Evolutionary conservation across 2,113 vertebrate genomes (phyloP).

Genomic region (Lepus americanus): DNA sequence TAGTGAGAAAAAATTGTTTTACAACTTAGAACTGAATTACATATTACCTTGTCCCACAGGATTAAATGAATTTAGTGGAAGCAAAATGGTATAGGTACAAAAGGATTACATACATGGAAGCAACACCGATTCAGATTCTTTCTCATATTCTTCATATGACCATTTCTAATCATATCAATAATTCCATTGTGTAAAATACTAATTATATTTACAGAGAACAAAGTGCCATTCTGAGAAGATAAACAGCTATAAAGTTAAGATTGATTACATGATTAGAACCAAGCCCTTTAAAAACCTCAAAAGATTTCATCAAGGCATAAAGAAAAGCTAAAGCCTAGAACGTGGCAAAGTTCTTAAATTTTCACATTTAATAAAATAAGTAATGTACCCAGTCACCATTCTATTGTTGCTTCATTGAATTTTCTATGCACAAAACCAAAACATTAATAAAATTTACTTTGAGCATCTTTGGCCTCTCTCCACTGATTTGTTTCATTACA

Average conservation of each 20-base stretch:
- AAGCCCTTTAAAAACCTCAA: slow-evolving; percentile 8
- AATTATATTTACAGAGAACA: slow-evolving; percentile 17
- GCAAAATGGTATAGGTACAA: neutral
- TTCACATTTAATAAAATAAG: slow-evolving; percentile 37
- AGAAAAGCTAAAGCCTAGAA: neutral
- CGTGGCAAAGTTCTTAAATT: neutral
- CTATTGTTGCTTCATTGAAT: neutral
- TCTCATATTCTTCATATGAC: neutral
- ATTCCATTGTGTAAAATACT: neutral
- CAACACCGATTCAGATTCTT: neutral
- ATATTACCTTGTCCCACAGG: neutral
- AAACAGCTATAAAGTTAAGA: neutral
- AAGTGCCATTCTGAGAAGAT: neutral
- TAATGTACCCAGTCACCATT: neutral
- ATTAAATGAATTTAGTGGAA: slow-evolving; percentile 38
- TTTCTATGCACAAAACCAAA: slow-evolving; percentile 51
- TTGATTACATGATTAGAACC: slow-evolving; percentile 17
- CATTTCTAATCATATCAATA: neutral
- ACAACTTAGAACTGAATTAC: neutral
- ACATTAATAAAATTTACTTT: slow-evolving; percentile 28
- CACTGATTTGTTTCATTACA: slow-evolving; percentile 69
- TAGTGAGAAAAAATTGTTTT: neutral
- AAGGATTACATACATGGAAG: neutral
- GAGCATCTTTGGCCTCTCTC: slow-evolving; percentile 35
- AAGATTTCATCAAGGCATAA: neutral